A percentile compares a stretch with the other conserved stretches of the same genome.
Conservation (phyloP, 2,888 invertebrate species). For the Dryococelus australis region DNA sequence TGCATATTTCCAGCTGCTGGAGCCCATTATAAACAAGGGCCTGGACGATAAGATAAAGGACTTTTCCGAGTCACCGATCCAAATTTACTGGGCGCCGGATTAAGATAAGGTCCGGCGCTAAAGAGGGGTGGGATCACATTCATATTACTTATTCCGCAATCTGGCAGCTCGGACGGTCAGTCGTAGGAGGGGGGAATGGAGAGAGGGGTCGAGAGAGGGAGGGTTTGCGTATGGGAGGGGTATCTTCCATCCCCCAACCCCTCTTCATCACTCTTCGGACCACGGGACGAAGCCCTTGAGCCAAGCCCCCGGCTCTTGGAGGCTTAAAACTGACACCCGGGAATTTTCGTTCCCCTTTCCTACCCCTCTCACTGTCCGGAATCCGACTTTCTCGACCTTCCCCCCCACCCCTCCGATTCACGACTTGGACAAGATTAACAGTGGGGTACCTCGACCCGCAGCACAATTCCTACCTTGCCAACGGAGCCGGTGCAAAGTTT, state of each 20-base stretch:
- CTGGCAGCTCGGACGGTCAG: slow-evolving; percentile 32
- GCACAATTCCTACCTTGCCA: slow-evolving; percentile 1
- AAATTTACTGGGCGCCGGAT: slow-evolving; percentile 38
- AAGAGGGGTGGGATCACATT: slow-evolving; percentile 31
- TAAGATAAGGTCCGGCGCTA: slow-evolving; percentile 35
- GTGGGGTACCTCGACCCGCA: background rate
- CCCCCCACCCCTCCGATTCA: background rate
- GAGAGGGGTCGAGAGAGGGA: background rate
- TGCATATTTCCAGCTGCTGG: slow-evolving; percentile 9
- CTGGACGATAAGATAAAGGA: slow-evolving; percentile 25
- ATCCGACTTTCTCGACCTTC: background rate
- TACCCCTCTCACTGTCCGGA: background rate
- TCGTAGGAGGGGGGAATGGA: background rate
- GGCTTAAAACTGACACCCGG: slow-evolving; percentile 16
- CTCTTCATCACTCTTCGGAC: background rate
- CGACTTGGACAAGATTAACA: slow-evolving; percentile 20
- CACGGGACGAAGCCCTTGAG: background rate
- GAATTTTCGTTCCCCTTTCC: background rate
- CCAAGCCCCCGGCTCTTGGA: slow-evolving; percentile 1
- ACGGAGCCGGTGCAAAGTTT: background rate
- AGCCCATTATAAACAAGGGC: slow-evolving; percentile 11
- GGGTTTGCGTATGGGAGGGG: background rate
- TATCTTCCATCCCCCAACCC: background rate
- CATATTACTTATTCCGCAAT: slow-evolving; percentile 40
- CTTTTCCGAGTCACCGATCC: slow-evolving; percentile 31